These are phyloP conservation scores for Sebastes minor DNA, from an alignment of 2,797 vertebrate genomes.

Conservation along the genomic window DNA sequence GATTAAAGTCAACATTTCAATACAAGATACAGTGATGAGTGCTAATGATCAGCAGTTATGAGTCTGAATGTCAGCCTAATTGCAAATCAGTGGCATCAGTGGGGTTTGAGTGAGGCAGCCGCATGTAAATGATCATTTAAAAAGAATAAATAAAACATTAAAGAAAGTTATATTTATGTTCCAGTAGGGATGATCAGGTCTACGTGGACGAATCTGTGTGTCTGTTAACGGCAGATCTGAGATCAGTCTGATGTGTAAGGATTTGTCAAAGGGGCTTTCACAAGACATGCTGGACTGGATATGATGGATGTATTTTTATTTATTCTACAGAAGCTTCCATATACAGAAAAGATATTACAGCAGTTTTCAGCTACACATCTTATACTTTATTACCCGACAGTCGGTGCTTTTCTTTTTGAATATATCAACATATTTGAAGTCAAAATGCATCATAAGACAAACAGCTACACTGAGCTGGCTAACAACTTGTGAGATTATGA, in stretches of 20 bases:
- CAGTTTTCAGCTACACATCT: too few species aligned
- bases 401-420: too few species aligned
- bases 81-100: constrained; percentile 14
- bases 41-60: constrained; percentile 19
- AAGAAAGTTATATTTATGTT: neutral
- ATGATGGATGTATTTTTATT: neutral
- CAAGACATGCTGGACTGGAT: neutral
- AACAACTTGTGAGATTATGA: too few species aligned
- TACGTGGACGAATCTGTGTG: too few species aligned
- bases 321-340: too few species aligned
- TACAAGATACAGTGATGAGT: neutral
- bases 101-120: neutral
- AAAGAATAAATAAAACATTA: neutral
- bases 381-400: too few species aligned
- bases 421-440: too few species aligned
- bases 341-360: too few species aligned
- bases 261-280: neutral
- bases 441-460: too few species aligned
- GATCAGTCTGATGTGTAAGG: neutral
- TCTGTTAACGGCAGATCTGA: neutral
- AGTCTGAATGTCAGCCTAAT: constrained; percentile 16
- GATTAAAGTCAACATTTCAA: constrained; percentile 18
- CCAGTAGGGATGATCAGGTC: neutral
- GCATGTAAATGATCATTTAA: neutral
- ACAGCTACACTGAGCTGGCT: too few species aligned